Base-by-base conservation (phyloP, 1,140 invertebrate species). In the Grapholita molesta region DNA sequence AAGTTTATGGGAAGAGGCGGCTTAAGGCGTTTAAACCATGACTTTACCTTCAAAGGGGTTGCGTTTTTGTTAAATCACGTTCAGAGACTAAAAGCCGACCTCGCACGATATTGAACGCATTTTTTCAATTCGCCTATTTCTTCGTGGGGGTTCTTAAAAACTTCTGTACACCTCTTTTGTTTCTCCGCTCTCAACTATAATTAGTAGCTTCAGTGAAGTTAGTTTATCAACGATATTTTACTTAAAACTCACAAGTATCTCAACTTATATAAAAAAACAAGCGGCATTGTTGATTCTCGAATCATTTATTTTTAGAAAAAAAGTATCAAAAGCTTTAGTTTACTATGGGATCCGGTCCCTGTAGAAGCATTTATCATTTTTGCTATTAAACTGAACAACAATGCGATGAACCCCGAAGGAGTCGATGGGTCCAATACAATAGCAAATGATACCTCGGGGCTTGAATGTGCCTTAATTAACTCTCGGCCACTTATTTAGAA, bases 381-480 rank as follows among this genome's bases (percentile, higher is more conserved):
- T 80, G 85, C 89, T 85, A 89, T 91, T 90, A 91, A 89, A 84
- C 72, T 69, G 77, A 82, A 80, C 84, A 87, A 90, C 83, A 89
- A 86, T 88, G 81, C 75, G 74, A 73, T 70, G 75, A 84, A 80
- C 81, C 87, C 85, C 83, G 80, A 84, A 89, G 86, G 85, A 90
- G 75, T 75, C 79, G 79, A 84, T 79, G 80, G 83, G 82, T 75
- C 80, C 83, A 82, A 85, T 79, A 89, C 86, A 91, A 91, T 85
- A 90, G 85, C 81, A 85, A 89, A 91, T 89, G 85, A 89, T 89
- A 87, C 84, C 84, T 85, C 72, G 69, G 85, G 85, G 84, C 71
- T 76, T 86, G 78, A 88, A 91, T 89, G 79, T 79, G 48, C 79
- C 79, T 88, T 90, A 89, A 90, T 90, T 91, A 91, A 89, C 86